phyloP scores from a whole-genome alignment of 2,113 vertebrate genomes.

The Oncorhynchus masou region DNA sequence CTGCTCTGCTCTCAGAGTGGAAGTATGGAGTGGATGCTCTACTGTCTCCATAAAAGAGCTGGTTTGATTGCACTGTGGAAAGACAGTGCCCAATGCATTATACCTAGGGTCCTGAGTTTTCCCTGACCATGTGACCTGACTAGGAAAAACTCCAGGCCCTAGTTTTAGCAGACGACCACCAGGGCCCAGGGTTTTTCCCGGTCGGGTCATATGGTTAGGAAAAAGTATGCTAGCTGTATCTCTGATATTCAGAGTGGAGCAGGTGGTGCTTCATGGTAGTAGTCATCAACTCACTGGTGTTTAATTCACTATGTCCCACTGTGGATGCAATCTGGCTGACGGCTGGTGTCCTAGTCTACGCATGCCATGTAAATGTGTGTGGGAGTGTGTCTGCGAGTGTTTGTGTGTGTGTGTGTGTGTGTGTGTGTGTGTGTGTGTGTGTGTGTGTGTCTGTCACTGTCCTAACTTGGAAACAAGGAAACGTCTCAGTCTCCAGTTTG shows the following conservation, averaged over 20 bases:
- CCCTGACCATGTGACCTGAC: too few species aligned
- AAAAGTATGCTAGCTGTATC: neutral
- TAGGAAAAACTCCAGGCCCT: too few species aligned
- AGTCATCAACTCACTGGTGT: slow-evolving; percentile 46
- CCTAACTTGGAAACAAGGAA: slow-evolving; percentile 39
- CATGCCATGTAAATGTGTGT: slow-evolving; percentile 8
- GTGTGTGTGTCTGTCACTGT: slow-evolving; percentile 31
- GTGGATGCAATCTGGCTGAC: slow-evolving; percentile 42
- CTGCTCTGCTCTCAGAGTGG: neutral
- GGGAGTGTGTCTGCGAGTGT: neutral
- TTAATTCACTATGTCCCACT: slow-evolving; percentile 44
- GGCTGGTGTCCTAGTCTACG: slow-evolving; percentile 30
- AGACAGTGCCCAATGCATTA: too few species aligned
- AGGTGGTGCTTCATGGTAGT: slow-evolving; percentile 55
- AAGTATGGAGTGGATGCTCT: neutral
- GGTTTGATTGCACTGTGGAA: neutral
- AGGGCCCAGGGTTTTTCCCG: too few species aligned
- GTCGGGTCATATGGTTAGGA: too few species aligned
- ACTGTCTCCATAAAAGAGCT: neutral
- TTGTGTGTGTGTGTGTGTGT: slow-evolving; percentile 9
- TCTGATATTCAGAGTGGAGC: slow-evolving; percentile 46
- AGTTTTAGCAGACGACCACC: too few species aligned
- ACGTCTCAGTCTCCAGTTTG: slow-evolving; percentile 33
- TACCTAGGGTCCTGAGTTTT: too few species aligned
- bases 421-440: neutral